Base-by-base conservation (phyloP, 2,113 vertebrate genomes). In the Varanus komodoensis region DNA sequence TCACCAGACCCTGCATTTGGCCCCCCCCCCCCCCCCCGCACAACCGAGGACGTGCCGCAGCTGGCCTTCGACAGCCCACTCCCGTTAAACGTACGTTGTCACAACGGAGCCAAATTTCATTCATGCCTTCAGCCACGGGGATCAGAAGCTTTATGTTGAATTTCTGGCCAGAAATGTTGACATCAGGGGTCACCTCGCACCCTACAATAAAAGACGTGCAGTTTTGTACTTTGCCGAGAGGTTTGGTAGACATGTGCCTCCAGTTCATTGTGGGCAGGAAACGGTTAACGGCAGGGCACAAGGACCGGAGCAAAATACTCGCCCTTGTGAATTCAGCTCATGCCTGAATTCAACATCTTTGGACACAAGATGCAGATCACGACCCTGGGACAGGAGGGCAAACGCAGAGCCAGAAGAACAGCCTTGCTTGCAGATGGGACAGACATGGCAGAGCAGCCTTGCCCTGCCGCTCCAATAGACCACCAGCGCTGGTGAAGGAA, bases 101-200 rank as follows among this genome's bases (percentile, higher is more conserved):
- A 19, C 99, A 99, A 92, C 99, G 98, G 89, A 99, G 98, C 99
- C 99, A 99, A 93, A 99, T 99, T 96, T 99, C 99, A 64, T 99
- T 99, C 99, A 99, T 99, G 89, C 99, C 99, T 86, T 99, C 99
- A 0, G 99, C 99, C 87, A 99, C 99, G 0, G 99, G 99, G 93
- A 99, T 99, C 93, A 99, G 97, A 94, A 99, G 97, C 95, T 99
- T 99, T 97, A 99, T 99, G 97, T 99, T 99, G 95, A 99, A 99
- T 97, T 99, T 99, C 96, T 99, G 99, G 89, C 98, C 98, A 8
- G 99, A 99, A 97, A 99, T 99, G 97, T 99, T 99, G 92, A 99
- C 99, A 95, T 99, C 99, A 86, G 99, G 99, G 77, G 99, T 99
- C 93, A 99, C 99, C 97, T 99, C 99, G 96, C 99, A 99, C 83